A percentile compares a stretch with the other conserved stretches of the same genome.
phyloP scores from a whole-genome alignment of 2,113 vertebrate genomes.

The Xiphorhynchus elegans region DNA sequence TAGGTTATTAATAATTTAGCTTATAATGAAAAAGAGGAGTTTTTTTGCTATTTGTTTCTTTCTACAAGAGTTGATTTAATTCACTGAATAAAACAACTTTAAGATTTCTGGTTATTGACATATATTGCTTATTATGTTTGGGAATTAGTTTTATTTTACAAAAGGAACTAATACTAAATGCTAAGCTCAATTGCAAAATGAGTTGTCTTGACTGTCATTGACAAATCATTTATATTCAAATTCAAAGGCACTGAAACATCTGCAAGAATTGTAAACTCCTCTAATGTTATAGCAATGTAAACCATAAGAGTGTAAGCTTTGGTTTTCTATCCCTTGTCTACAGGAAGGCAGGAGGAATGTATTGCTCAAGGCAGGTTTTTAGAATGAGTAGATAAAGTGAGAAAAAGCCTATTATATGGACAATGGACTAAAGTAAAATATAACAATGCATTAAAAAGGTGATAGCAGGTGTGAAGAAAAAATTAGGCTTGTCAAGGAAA shows the following conservation, averaged over 20 bases:
- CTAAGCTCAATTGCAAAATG: not conserved
- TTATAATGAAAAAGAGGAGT: not conserved
- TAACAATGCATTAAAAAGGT: not conserved
- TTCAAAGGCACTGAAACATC: not conserved
- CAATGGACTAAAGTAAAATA: not conserved
- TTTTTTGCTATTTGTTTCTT: not conserved
- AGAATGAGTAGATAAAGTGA: not conserved
- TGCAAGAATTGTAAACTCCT: not conserved
- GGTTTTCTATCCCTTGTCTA: accelerated
- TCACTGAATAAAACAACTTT: not conserved
- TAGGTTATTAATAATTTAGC: not conserved
- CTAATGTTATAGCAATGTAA: not conserved
- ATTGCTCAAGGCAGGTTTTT: not conserved
- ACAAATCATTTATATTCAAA: not conserved
- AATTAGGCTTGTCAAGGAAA: not conserved
- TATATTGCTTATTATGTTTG: too few relatives aligned
- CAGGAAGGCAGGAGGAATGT: not conserved
- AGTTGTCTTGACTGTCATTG: not conserved
- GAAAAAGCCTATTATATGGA: not conserved
- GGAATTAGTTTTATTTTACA: not conserved
- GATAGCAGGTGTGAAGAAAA: not conserved
- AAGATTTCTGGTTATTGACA: not conserved
- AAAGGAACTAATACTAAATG: not conserved
- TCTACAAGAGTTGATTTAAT: not conserved
- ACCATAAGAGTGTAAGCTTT: not conserved